Base-by-base conservation (phyloP, 2,888 invertebrate species). In the Lasioglossum leucozonium region DNA sequence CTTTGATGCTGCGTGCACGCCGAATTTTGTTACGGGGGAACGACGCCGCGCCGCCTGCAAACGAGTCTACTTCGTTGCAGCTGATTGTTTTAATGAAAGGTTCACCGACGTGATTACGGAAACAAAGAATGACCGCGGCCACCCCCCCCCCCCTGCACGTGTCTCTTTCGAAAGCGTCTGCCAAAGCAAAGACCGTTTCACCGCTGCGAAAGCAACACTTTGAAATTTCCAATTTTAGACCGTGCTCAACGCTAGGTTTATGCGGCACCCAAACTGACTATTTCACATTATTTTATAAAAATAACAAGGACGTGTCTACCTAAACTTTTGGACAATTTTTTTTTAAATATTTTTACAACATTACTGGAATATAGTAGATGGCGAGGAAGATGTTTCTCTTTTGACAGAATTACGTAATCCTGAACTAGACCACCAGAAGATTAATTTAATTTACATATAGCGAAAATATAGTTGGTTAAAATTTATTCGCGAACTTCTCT, bases 61-160 rank as follows among this genome's bases (percentile, higher is more conserved):
- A 75, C 30, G 22, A 22, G 16, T 44, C 44, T 51, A 18, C 40
- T 30, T 11, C 16, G 11, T 72, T 30, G 13, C 47, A 34, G 34
- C 44, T 79, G 37, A 74, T 74, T 58, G 47, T 69, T 47, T 74
- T n/a, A 47, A 82, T 62, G 51, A 47, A 82, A 74, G 51, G 11
- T 30, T 62, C 62, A 13, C 51, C 69, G 37, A 37, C 62, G 8
- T 40, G 34, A 69, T 40, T n/a, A n/a, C 22, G 13, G n/a, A 69
- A 69, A 40, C 40, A 40, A 69, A n/a, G 55, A 55, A 55, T 55
- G 11, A 55, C 55, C n/a, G 4, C n/a, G 55, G 10, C n/a, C 6
- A 2, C 47, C 2, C 47, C 47, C 2, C 2, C 18, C 5, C 47
- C 18, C n/a, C n/a, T n/a, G 4, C n/a, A 1, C n/a, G n/a, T n/a